Evolutionary conservation across 2,888 invertebrate species (phyloP).

Genomic region (Phasia obesa): DNA sequence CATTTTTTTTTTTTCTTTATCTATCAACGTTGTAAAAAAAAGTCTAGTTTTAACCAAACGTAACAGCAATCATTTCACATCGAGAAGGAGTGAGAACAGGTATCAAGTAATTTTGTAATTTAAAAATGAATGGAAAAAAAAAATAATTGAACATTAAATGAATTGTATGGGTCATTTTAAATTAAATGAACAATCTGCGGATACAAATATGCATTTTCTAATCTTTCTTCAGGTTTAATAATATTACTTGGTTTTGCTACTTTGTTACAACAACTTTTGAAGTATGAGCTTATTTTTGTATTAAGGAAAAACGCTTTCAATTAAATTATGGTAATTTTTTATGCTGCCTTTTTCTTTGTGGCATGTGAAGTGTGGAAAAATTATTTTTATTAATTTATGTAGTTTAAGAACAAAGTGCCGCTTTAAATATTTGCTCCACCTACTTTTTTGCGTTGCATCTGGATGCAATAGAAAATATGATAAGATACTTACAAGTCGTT

Average conservation of each 20-base stretch:
- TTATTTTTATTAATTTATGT: background rate
- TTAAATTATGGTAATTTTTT: conserved; percentile 69
- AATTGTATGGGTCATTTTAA: conserved; percentile 68
- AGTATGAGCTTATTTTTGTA: background rate
- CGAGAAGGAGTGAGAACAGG: conserved; percentile 36
- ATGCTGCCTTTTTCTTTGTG: conserved; percentile 13
- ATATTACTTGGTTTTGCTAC: background rate
- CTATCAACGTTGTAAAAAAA: conserved; percentile 8
- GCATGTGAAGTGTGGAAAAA: conserved; percentile 20
- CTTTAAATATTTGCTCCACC: conserved; percentile 48
- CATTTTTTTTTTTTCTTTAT: conserved; percentile 1
- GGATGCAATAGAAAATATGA: conserved; percentile 38
- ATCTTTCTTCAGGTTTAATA: conserved; percentile 54
- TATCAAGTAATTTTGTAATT: conserved; percentile 58
- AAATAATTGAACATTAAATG: conserved; percentile 64
- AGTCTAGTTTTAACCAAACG: conserved; percentile 18
- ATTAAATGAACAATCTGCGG: conserved; percentile 63
- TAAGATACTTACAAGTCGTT: conserved; percentile 33
- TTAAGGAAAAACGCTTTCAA: conserved; percentile 50
- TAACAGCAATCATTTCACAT: background rate
- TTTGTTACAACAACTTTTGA: conserved; percentile 9
- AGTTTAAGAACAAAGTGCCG: conserved; percentile 49
- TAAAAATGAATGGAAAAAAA: conserved; percentile 45
- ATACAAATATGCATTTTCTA: conserved; percentile 38
- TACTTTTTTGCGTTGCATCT: conserved; percentile 42